Conservation (phyloP, 1,140 invertebrate species). For the Argopecten irradians region DNA sequence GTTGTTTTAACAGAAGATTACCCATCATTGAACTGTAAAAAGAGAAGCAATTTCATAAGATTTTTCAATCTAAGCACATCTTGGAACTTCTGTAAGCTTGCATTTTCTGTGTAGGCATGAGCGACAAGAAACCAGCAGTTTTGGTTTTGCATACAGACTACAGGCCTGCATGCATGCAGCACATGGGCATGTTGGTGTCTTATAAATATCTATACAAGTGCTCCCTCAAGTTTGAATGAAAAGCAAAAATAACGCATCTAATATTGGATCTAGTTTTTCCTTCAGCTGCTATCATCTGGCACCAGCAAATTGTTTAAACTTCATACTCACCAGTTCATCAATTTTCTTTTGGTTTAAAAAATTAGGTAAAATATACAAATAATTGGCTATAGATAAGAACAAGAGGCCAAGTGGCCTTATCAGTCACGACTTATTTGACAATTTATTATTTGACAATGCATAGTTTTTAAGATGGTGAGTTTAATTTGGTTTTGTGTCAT, state of each 20-base stretch:
- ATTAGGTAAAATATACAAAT: not conserved
- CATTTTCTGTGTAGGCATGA: not conserved
- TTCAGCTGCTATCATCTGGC: conserved; percentile 3
- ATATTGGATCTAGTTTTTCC: not conserved
- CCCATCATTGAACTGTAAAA: too few relatives aligned
- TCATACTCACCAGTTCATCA: not conserved
- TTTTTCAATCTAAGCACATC: not conserved
- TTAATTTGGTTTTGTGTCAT: too few relatives aligned
- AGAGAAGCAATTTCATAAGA: too few relatives aligned
- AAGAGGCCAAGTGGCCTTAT: too few relatives aligned
- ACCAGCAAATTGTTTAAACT: not conserved
- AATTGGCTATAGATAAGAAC: too few relatives aligned
- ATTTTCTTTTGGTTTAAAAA: not conserved
- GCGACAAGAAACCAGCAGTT: not conserved
- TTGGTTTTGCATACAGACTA: not conserved
- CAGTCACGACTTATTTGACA: too few relatives aligned
- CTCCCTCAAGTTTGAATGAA: not conserved
- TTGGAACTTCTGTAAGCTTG: not conserved
- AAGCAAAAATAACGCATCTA: not conserved
- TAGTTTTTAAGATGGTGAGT: too few relatives aligned
- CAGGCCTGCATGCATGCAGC: not conserved
- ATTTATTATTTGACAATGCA: too few relatives aligned
- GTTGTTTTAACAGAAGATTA: too few relatives aligned
- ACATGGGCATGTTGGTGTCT: not conserved
- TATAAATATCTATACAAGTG: not conserved